Base-by-base conservation (phyloP, 2,888 invertebrate genomes). In the Scaptomyza tumidula region DNA sequence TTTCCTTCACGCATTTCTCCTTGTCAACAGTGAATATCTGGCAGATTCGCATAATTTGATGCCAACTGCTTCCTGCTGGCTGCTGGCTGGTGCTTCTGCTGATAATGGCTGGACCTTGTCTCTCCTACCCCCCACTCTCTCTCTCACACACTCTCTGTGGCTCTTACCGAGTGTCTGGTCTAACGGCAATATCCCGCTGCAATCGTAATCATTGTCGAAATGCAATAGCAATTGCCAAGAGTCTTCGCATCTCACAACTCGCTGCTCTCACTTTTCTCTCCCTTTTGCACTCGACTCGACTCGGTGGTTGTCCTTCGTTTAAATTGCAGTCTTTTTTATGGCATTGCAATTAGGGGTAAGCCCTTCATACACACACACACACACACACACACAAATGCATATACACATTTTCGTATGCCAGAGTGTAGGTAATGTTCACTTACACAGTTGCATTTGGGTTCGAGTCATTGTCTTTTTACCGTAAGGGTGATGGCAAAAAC, bases 281-380 rank as follows among this genome's bases (percentile, higher is more conserved):
- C 50, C 50, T 27, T 31, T 69, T 58, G 65, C 61, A 35, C 13
- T 35, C 13, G 13, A 13, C 62, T 71, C 53, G 39, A 16, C 46
- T 31, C 66, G 48, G 48, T 74, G 73, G 60, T 82, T 87, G 90
- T 90, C 90, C 90, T 90, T 90, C 88, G 83, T 48, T 79, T 71
- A 74, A 87, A 90, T 89, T 82, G 87, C 86, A 88, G 60, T 80
- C 24, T 24, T 87, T 88, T 89, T 90, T 88, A 89, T 88, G 85
- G 75, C 73, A 59, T 75, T 82, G 86, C 90, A 90, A 90, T 90
- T 90, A 90, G 88, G 88, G 89, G 90, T 89, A 85, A 88, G 73
- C 83, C 59, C 63, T 76, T 55, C 52, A 53, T 62, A 57, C 49
- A 57, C 46, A 48, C 61, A 62, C 58, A 58, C 73, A 50, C 44